Conservation (phyloP, 2,888 invertebrate genomes). For the Drosophila stalkeri region DNA sequence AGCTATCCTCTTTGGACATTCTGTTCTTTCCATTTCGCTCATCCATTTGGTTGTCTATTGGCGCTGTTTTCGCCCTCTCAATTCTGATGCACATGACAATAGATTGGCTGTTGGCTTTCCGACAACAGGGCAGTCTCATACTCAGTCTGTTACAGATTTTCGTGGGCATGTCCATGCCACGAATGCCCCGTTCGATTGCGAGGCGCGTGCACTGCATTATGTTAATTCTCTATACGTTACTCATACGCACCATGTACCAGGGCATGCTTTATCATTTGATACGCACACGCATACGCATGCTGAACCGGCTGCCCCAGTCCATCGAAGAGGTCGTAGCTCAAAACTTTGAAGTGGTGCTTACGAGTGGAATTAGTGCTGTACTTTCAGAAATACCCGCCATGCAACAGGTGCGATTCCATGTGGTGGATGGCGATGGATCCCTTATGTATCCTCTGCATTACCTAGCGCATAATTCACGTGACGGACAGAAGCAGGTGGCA, state of each 20-base stretch:
- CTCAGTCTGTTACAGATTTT: constrained; percentile 50
- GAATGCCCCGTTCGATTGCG: constrained; percentile 29
- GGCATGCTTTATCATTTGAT: constrained; percentile 73
- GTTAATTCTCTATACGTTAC: constrained; percentile 60
- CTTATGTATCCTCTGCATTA: constrained; percentile 31
- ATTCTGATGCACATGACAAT: constrained; percentile 35
- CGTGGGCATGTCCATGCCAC: constrained; percentile 56
- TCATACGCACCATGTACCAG: constrained; percentile 79
- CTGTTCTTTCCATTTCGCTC: constrained; percentile 62
- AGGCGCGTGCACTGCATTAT: constrained; percentile 51
- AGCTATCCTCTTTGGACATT: constrained; percentile 55
- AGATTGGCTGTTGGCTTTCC: constrained; percentile 34
- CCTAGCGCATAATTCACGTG: constrained; percentile 15
- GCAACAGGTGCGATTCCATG: constrained; percentile 38
- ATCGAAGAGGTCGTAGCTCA: constrained; percentile 51
- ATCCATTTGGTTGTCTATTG: constrained; percentile 53
- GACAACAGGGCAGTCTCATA: neutral
- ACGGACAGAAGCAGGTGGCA: constrained; percentile 27
- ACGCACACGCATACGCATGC: constrained; percentile 58
- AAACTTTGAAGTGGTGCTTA: constrained; percentile 48
- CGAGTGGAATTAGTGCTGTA: constrained; percentile 28
- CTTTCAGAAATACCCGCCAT: constrained; percentile 48
- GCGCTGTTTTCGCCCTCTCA: constrained; percentile 38
- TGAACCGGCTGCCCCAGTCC: constrained; percentile 51
- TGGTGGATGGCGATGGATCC: constrained; percentile 1